Evolutionary conservation across 2,888 invertebrate genomes (phyloP), one percentile per base, ranked within the genome.

Genomic region (Epistrophella euchroma): DNA sequence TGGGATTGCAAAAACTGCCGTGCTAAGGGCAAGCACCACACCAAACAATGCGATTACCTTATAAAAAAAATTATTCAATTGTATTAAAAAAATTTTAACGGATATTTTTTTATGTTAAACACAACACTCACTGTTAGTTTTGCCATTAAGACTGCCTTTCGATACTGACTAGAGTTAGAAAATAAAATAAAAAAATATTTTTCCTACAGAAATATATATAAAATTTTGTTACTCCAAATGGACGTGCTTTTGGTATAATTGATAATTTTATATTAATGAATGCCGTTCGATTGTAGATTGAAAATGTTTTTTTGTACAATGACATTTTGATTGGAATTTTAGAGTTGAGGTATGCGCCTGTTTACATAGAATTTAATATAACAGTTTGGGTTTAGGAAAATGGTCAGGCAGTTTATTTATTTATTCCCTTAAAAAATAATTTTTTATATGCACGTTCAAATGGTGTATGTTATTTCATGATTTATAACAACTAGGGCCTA

Each of bases 241-340:
- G 15, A 85, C 85, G 85, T 85, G 85, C 76, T 73, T 75, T 28
- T 50, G 6, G 3, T 47, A 40, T 17, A 70, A 81, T 55, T 81
- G 76, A 73, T 76, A 47, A 66, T 52, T 17, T 22, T 4, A 11
- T 15, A 17, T 56, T 35, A 35, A 19, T 52, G 45, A 64, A 71
- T 71, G 79, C 76, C n/a, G 58, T 76, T 75, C 66, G 76, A 85
- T 80, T 80, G 64, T 71, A 19, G 25, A 50, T 45, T 55, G 43
- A 6, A 19, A 47, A 6, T 35, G 5, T 58, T 70, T 68, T 66
- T 47, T 60, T 47, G 28, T 70, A 28, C 40, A 45, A 64, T 64
- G 22, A 32, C 32, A 55, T 37, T 78, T 28, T 37, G 11, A 25
- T 68, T 13, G 35, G 37, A 50, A 50, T 35, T 19, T 37, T 22